Percentiles rank a stretch among this genome's conserved stretches.
Conservation (phyloP, 2,888 invertebrate species). For the Hydroisotoma schaefferi region DNA sequence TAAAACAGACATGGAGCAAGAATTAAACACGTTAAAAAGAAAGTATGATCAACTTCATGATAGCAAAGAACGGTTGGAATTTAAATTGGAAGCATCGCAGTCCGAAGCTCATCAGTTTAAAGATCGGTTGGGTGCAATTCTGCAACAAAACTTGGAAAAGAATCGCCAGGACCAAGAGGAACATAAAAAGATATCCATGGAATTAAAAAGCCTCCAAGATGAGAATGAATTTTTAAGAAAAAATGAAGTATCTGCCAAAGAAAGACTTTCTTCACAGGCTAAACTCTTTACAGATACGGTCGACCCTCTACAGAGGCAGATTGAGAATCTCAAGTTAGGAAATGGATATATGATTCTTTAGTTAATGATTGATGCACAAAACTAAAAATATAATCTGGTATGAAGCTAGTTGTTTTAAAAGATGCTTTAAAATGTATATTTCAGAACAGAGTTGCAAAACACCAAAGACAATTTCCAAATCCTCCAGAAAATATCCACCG, state of each 20-base stretch:
- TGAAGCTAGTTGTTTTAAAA: background rate
- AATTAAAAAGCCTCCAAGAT: background rate
- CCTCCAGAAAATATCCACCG: slow-evolving; percentile 43
- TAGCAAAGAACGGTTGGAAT: background rate
- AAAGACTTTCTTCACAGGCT: background rate
- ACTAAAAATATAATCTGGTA: background rate
- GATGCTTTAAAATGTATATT: slow-evolving; percentile 2
- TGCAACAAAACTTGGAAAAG: slow-evolving; percentile 8
- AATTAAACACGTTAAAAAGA: background rate
- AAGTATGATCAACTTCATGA: background rate
- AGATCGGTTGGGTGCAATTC: background rate
- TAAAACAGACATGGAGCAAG: background rate
- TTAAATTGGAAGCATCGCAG: background rate
- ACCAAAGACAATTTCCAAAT: slow-evolving; percentile 36
- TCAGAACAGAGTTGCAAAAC: slow-evolving; percentile 30
- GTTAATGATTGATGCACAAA: background rate
- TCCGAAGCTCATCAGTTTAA: background rate
- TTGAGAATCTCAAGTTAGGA: slow-evolving; percentile 8
- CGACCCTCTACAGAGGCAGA: slow-evolving; percentile 1
- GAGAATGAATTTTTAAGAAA: background rate
- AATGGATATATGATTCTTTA: background rate
- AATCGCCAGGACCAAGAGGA: slow-evolving; percentile 14
- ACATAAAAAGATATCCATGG: slow-evolving; percentile 4
- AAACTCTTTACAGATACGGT: slow-evolving; percentile 4
- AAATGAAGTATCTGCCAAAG: background rate